These are phyloP conservation scores for Eidolon helvum DNA, from an alignment of 2,113 vertebrate genomes.

Conservation along the genomic window DNA sequence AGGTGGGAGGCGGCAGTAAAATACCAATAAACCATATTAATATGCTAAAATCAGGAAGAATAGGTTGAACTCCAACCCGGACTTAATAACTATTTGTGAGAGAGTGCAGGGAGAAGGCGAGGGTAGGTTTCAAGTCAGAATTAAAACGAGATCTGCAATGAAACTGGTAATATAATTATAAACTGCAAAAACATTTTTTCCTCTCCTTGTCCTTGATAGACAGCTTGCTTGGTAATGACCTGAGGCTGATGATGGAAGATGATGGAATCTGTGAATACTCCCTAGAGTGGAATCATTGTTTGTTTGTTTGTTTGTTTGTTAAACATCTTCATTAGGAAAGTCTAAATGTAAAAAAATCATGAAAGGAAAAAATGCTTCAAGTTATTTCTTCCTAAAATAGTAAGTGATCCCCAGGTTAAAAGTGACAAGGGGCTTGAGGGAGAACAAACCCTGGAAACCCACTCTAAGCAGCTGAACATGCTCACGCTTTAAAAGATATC, in stretches of 20 bases:
- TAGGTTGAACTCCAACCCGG: slow-evolving; percentile 82
- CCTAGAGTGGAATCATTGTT: slow-evolving; percentile 53
- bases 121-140: slow-evolving; percentile 75
- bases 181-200: slow-evolving; percentile 71
- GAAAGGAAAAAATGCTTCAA: slow-evolving; percentile 59
- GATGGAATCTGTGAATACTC: slow-evolving; percentile 40
- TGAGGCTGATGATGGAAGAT: not conserved
- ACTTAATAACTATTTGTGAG: slow-evolving; percentile 84
- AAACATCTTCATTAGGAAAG: slow-evolving; percentile 67
- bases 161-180: slow-evolving; percentile 83
- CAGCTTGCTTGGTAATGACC: slow-evolving; percentile 56
- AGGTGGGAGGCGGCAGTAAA: slow-evolving; percentile 79
- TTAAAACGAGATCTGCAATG: slow-evolving; percentile 82
- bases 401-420: slow-evolving; percentile 64
- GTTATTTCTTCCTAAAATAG: slow-evolving; percentile 67
- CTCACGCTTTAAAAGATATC: slow-evolving; percentile 58
- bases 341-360: slow-evolving; percentile 40
- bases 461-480: slow-evolving; percentile 24
- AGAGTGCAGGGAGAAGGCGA: slow-evolving; percentile 74
- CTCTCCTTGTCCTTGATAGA: slow-evolving; percentile 66
- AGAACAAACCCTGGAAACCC: not conserved
- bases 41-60: slow-evolving; percentile 82
- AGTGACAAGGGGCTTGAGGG: not conserved
- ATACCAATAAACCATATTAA: slow-evolving; percentile 87
- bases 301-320: not conserved